These are phyloP conservation scores for Muntiacus muntjak DNA, from an alignment of 2,113 vertebrate species.

Conservation along the genomic window DNA sequence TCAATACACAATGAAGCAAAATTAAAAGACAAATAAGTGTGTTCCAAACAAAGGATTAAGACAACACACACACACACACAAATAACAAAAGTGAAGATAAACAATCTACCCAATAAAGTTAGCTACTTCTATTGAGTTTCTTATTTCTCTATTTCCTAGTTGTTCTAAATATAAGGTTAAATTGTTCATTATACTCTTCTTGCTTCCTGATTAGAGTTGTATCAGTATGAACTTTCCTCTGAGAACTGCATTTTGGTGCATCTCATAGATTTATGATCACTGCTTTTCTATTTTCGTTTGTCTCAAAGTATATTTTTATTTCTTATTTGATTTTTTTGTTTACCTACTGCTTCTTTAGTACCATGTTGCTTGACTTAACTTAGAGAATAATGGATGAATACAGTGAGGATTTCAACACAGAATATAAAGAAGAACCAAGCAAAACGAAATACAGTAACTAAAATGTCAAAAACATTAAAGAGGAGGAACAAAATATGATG, in stretches of 20 bases:
- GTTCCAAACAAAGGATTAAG: not conserved
- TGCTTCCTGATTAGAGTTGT: not conserved
- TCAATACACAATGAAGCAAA: not conserved
- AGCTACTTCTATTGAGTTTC: not conserved
- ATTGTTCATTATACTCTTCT: not conserved
- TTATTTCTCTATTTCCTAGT: not conserved
- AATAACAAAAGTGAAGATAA: not conserved
- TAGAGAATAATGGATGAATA: not conserved
- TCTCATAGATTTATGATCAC: not conserved
- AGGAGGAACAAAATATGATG: not conserved
- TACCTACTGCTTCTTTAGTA: not conserved
- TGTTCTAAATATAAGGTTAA: not conserved
- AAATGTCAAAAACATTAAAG: not conserved
- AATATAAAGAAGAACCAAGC: not conserved
- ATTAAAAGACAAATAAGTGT: not conserved
- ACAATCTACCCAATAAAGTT: not conserved
- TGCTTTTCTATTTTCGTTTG: not conserved
- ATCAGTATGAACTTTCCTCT: not conserved
- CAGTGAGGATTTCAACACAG: not conserved
- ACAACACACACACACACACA: not conserved
- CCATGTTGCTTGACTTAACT: not conserved
- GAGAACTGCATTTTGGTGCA: not conserved
- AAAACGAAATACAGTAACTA: not conserved
- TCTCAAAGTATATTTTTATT: not conserved
- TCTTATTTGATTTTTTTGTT: not conserved